These are phyloP conservation scores for Sphecodes monilicornis DNA, from an alignment of 2,888 invertebrate species.

Conservation along the genomic window DNA sequence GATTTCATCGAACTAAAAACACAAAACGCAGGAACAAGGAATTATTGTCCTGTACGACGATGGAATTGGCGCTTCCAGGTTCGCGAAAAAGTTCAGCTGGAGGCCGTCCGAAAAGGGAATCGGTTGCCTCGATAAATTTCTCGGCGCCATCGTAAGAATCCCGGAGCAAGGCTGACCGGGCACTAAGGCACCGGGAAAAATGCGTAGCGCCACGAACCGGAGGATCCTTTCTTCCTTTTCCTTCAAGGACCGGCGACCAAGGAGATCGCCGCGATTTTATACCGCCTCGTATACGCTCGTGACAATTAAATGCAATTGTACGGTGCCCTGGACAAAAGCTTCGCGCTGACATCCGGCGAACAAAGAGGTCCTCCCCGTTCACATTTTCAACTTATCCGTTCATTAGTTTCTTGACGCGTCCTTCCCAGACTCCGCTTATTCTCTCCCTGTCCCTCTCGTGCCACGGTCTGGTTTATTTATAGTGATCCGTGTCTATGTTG, in stretches of 20 bases:
- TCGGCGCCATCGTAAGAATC: constrained; percentile 41
- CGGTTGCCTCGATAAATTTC: constrained; percentile 60
- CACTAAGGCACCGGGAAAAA: constrained; percentile 35
- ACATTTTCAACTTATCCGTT: neutral
- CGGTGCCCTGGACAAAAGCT: constrained; percentile 5
- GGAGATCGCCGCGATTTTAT: constrained; percentile 12
- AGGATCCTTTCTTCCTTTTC: constrained; percentile 41
- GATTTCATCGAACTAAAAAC: neutral
- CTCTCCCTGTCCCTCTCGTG: neutral
- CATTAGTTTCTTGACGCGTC: neutral
- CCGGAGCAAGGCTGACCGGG: constrained; percentile 48
- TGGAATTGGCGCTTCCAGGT: neutral
- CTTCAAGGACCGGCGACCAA: constrained; percentile 30
- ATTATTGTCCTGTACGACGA: neutral
- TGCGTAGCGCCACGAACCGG: constrained; percentile 22
- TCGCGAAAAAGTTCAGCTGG: constrained; percentile 8
- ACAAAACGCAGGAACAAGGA: neutral
- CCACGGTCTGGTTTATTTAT: constrained; percentile 21
- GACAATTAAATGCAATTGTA: constrained; percentile 36
- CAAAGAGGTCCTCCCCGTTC: constrained; percentile 8
- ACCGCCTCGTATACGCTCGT: neutral
- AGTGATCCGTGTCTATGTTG: neutral
- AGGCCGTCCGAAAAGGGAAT: constrained; percentile 23
- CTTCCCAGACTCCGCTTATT: neutral
- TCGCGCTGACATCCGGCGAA: neutral